Percentiles rank a stretch among this genome's conserved stretches.
Evolutionary conservation across 1,140 invertebrate species (phyloP).

Genomic region (Macrosteles quadrilineatus): DNA sequence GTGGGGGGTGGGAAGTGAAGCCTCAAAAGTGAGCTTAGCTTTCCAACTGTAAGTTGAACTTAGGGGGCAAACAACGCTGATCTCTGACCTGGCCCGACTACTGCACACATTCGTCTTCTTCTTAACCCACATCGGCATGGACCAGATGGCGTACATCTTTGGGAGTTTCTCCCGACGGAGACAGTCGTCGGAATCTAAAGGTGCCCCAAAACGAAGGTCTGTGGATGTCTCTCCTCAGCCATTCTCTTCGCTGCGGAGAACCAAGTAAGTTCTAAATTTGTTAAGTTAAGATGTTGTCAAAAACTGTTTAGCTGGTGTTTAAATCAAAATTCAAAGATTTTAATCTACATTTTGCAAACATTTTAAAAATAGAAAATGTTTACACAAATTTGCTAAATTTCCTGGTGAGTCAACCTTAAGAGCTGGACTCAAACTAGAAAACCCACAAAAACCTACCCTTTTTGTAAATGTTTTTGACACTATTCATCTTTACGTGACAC

Average conservation of each 20-base stretch:
- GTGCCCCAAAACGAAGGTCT: slow-evolving; percentile 2
- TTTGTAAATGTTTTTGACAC: too few relatives aligned
- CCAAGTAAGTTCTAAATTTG: slow-evolving; percentile 37
- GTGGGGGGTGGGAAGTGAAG: slow-evolving; percentile 57
- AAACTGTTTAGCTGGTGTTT: too few relatives aligned
- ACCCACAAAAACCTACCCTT: too few relatives aligned
- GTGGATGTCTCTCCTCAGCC: slow-evolving; percentile 26
- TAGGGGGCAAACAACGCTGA: background rate
- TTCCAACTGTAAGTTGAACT: background rate
- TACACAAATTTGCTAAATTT: too few relatives aligned
- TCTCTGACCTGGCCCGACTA: background rate
- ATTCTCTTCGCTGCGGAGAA: slow-evolving; percentile 1
- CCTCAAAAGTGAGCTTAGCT: background rate
- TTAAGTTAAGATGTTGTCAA: too few relatives aligned
- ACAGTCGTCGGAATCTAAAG: slow-evolving; percentile 45
- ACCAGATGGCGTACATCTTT: slow-evolving; percentile 57
- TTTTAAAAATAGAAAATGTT: too few relatives aligned
- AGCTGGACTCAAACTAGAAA: too few relatives aligned
- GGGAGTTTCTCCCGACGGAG: slow-evolving; percentile 60
- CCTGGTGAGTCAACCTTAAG: too few relatives aligned
- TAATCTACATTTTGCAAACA: too few relatives aligned
- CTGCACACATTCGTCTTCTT: background rate
- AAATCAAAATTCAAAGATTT: too few relatives aligned
- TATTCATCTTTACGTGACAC: too few relatives aligned
- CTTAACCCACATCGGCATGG: background rate